phyloP scores from a whole-genome alignment of 23 tunicate genomes.

The Phallusia fumigata region DNA sequence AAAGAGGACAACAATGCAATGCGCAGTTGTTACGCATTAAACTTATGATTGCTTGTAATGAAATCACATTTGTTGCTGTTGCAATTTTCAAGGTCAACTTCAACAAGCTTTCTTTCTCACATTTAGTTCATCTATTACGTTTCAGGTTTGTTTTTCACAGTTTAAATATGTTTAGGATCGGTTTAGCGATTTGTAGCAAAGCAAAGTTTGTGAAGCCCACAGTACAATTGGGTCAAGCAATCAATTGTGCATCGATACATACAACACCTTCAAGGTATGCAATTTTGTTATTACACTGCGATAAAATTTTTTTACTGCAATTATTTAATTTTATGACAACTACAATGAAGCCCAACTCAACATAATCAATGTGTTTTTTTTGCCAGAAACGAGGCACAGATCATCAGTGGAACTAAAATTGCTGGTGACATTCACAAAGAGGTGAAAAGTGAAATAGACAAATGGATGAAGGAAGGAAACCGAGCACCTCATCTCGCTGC shows the following conservation, averaged over 20 bases:
- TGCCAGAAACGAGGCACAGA: constrained; percentile 73
- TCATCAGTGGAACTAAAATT: constrained; percentile 68
- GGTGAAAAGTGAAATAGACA: constrained; percentile 59
- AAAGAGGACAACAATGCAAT: no score
- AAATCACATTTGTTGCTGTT: no score
- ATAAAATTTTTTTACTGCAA: no score
- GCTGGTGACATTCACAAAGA: constrained; percentile 75
- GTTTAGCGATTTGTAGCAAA: not conserved
- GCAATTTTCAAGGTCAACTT: no score
- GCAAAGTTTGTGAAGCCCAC: not conserved
- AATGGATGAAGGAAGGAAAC: constrained; percentile 48
- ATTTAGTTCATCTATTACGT: not conserved
- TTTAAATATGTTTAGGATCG: not conserved
- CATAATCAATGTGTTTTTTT: no score
- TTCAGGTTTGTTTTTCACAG: not conserved
- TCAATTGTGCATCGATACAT: not conserved
- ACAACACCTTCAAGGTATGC: not conserved
- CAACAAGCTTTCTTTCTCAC: not conserved
- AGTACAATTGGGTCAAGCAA: not conserved
- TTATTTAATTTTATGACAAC: no score
- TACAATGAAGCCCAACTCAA: no score
- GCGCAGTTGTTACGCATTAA: no score
- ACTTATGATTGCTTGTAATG: no score
- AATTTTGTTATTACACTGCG: not conserved
- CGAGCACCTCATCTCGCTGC: constrained; percentile 69